phyloP scores from a whole-genome alignment of 1,140 invertebrate genomes.

The Amphibalanus amphitrite region DNA sequence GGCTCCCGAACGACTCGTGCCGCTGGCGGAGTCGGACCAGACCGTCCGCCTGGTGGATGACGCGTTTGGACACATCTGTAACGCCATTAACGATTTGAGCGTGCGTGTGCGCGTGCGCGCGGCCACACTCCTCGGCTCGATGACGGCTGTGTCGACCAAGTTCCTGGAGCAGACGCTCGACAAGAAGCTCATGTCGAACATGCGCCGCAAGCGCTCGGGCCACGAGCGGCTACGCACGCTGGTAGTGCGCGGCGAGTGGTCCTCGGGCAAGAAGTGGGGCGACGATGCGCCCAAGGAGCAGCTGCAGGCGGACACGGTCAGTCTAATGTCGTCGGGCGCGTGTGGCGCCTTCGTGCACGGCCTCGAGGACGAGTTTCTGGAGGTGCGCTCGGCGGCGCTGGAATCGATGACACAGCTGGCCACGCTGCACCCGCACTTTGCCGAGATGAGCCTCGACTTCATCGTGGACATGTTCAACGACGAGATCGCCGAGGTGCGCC shows the following conservation, averaged over 20 bases:
- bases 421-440: slow-evolving; percentile 63
- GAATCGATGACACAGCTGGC: slow-evolving; percentile 84
- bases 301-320: slow-evolving; percentile 55
- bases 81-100: slow-evolving; percentile 29
- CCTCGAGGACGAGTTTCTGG: slow-evolving; percentile 91
- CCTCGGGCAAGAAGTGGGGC: slow-evolving; percentile 75
- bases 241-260: slow-evolving; percentile 70
- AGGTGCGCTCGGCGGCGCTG: slow-evolving; percentile 85
- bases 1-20: slow-evolving; percentile 64
- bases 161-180: slow-evolving; percentile 93
- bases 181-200: slow-evolving; percentile 96
- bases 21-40: slow-evolving; percentile 20
- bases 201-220: slow-evolving; percentile 51
- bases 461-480: slow-evolving; percentile 99
- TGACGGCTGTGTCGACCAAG: slow-evolving; percentile 66
- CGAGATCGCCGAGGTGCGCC: slow-evolving; percentile 91
- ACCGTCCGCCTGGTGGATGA: slow-evolving; percentile 70
- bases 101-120: slow-evolving; percentile 61
- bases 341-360: slow-evolving; percentile 98
- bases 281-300: slow-evolving; percentile 68
- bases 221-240: slow-evolving; percentile 65
- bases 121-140: slow-evolving; percentile 61
- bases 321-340: slow-evolving; percentile 75
- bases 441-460: slow-evolving; percentile 75
- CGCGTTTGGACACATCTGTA: slow-evolving; percentile 89